Percentiles rank a stretch among this genome's conserved stretches.
These are phyloP conservation scores for Philonicus albiceps DNA, from an alignment of 2,888 invertebrate species.

Conservation along the genomic window DNA sequence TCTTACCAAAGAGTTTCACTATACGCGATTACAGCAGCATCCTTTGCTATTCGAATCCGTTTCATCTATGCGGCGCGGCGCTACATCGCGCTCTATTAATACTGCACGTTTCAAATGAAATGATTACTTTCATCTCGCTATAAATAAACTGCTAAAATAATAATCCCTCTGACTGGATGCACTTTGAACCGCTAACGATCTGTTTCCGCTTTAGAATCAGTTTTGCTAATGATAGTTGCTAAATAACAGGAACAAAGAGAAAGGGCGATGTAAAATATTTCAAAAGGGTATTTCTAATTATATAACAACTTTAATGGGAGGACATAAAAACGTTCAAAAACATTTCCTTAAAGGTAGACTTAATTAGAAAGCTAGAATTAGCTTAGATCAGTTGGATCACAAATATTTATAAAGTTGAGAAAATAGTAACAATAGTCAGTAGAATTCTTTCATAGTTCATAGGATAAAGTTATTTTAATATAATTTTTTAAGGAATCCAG, in stretches of 20 bases:
- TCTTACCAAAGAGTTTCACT: not conserved
- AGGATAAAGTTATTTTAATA: no score
- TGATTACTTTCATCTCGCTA: slow-evolving; percentile 23
- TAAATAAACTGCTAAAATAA: slow-evolving; percentile 4
- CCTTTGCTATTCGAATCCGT: not conserved
- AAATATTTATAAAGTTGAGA: no score
- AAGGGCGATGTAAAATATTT: not conserved
- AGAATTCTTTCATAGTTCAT: no score
- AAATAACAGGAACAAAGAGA: not conserved
- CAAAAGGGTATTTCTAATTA: not conserved
- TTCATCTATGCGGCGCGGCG: not conserved
- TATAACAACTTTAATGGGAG: not conserved
- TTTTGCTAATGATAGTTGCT: not conserved
- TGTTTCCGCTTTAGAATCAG: not conserved
- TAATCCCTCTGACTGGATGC: not conserved
- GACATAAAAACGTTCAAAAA: not conserved
- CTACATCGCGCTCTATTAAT: slow-evolving; percentile 4
- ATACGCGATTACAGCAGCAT: not conserved
- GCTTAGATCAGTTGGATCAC: no score
- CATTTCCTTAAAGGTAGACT: no score
- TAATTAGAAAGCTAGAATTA: no score
- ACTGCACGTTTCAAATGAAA: slow-evolving; percentile 13
- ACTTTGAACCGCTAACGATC: slow-evolving; percentile 23
- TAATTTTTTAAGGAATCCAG: no score
- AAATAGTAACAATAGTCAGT: no score